Conservation (phyloP, 30 jellyfish, hydroid and myxozoan genomes). For the Catostylus mosaicus region DNA sequence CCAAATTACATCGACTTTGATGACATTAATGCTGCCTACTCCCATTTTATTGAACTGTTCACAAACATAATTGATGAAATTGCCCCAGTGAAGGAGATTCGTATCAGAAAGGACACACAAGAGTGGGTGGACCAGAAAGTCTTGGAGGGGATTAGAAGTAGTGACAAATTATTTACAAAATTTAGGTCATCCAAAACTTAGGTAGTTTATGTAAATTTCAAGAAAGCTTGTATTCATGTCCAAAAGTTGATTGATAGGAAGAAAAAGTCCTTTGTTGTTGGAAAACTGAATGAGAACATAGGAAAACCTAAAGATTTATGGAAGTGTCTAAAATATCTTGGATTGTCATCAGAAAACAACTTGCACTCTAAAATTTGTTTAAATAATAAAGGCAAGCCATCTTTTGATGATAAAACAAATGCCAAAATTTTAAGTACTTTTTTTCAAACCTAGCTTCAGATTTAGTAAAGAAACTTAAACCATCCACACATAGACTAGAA, state of each 20-base stretch:
- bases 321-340: background rate
- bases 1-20: background rate
- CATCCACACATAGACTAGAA: constrained; percentile 1
- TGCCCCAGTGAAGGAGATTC: no score
- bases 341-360: background rate
- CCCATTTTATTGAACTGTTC: no score
- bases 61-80: no score
- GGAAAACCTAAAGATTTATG: background rate
- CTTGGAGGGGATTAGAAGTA: background rate
- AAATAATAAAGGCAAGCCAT: background rate
- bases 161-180: background rate
- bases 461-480: constrained; percentile 6
- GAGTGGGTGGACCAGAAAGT: no score
- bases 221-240: no score
- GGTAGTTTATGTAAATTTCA: no score
- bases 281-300: background rate
- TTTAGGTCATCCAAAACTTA: no score
- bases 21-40: background rate
- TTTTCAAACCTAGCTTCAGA: constrained; percentile 22
- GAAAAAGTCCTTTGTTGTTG: background rate
- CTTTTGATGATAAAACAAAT: background rate
- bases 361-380: background rate
- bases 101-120: no score
- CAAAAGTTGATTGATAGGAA: no score
- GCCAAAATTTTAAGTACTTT: constrained; percentile 1